Evolutionary conservation across 2,113 vertebrate species (phyloP).

Genomic region (Melospiza georgiana): DNA sequence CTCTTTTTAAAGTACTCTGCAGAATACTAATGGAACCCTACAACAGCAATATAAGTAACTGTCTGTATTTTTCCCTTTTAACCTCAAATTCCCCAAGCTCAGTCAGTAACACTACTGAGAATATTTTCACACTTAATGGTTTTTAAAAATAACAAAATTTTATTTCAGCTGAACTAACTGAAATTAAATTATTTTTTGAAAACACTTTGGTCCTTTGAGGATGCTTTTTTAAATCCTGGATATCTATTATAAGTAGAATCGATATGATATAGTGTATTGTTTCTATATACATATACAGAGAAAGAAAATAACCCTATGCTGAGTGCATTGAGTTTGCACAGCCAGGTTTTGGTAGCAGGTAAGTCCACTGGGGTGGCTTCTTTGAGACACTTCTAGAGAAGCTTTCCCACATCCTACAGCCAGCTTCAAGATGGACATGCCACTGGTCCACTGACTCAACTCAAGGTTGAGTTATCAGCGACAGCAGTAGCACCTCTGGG

Average conservation of each 20-base stretch:
- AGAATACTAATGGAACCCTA: neutral
- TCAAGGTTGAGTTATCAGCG: fast-evolving
- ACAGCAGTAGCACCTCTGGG: neutral
- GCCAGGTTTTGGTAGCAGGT: neutral
- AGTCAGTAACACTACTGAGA: neutral
- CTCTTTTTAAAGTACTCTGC: neutral
- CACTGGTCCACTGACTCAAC: no score
- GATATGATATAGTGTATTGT: neutral
- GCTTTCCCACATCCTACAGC: neutral
- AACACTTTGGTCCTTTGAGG: neutral
- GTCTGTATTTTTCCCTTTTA: neutral
- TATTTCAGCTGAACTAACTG: neutral
- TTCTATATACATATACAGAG: neutral
- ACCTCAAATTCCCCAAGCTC: neutral
- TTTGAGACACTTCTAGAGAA: neutral
- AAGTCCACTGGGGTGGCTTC: neutral
- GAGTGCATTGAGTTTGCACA: neutral
- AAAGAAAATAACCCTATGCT: neutral
- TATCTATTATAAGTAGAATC: neutral
- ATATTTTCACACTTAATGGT: neutral
- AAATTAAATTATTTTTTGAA: neutral
- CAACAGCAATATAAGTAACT: neutral
- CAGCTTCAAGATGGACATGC: no score
- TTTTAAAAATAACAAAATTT: neutral
- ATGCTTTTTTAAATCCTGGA: neutral